phyloP scores from a whole-genome alignment of 2,888 invertebrate species.

The Thereva unica region DNA sequence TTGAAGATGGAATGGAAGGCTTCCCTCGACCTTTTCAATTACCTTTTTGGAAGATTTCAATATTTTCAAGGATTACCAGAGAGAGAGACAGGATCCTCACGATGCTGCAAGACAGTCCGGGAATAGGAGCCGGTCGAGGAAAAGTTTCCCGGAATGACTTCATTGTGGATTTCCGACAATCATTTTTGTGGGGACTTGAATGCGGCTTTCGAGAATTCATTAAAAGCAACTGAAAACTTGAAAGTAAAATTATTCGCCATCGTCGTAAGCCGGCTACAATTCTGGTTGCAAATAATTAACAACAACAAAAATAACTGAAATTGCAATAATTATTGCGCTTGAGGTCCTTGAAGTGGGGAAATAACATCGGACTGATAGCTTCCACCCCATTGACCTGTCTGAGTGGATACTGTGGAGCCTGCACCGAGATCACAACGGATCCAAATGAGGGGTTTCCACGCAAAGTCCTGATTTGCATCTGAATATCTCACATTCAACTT shows the following conservation, averaged over 20 bases:
- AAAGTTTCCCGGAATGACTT: constrained; percentile 16
- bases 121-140: constrained; percentile 9
- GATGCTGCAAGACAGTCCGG: constrained; percentile 13
- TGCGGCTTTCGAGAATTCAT: no score
- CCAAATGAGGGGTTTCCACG: background rate
- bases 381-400: constrained; percentile 30
- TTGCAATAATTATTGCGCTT: constrained; percentile 3
- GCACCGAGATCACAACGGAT: constrained; percentile 1
- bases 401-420: constrained; percentile 10
- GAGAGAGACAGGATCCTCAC: constrained; percentile 9
- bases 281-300: no score
- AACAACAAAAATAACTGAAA: constrained; percentile 24
- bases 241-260: no score
- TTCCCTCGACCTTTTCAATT: constrained; percentile 26
- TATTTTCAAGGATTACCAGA: constrained; percentile 28
- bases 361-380: constrained; percentile 2
- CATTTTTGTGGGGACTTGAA: no score
- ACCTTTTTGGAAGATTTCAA: constrained; percentile 28
- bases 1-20: constrained; percentile 1
- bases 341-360: constrained; percentile 6
- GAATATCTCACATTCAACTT: constrained; percentile 20
- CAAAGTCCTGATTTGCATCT: constrained; percentile 8
- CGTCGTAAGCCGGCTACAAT: no score
- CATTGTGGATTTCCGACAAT: background rate
- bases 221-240: no score